Base-by-base conservation (phyloP, 2,113 vertebrate species). In the Chaetorhynchus papuensis region DNA sequence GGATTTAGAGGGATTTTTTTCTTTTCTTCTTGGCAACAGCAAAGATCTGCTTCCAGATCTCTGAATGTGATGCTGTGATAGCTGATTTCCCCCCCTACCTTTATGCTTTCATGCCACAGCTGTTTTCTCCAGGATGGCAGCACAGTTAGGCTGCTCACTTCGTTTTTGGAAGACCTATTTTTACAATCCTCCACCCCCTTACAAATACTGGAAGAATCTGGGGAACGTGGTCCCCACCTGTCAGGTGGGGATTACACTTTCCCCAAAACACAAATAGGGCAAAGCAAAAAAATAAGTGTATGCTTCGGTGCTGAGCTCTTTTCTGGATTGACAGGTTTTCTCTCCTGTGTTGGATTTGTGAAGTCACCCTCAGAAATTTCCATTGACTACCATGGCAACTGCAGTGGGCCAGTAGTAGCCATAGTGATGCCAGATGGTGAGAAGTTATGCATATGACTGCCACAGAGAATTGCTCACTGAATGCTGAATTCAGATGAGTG, bases 381-480 rank as follows among this genome's bases (percentile, higher is more conserved):
- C 53, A 50, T 13, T 65, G 70, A 93, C 84, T 95, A 13, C 89
- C 77, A 87, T 68, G 84, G 96, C 83, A 97, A 95, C 91, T 87
- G 74, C 77, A 42, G 9, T 87, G 74, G 89, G 53, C 81, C 74
- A 87, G 74, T 17, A 87, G 89, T 53, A 94, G 94, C 93, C 91
- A 65, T 42, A 72, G 91, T 8, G 95, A 94, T 74, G 45, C 30
- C 84, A 96, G 84, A 90, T 87, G 91, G 94, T 91, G 72, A 93
- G 87, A 91, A 96, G 54, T 70, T 79, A 76, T 63, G 74, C 69
- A 60, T 47, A 30, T 65, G 87, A 61, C 65, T 87, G 56, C 3
- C 16, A 19, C 37, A 53, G 49, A 87, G 68, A 84, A 82, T 21
- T 91, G 81, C 69, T 91, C 57, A 42, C 91, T 82, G 92, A 91